These are phyloP conservation scores for Sphaerophoria rueppellii DNA, from an alignment of 2,888 invertebrate genomes.

Conservation along the genomic window DNA sequence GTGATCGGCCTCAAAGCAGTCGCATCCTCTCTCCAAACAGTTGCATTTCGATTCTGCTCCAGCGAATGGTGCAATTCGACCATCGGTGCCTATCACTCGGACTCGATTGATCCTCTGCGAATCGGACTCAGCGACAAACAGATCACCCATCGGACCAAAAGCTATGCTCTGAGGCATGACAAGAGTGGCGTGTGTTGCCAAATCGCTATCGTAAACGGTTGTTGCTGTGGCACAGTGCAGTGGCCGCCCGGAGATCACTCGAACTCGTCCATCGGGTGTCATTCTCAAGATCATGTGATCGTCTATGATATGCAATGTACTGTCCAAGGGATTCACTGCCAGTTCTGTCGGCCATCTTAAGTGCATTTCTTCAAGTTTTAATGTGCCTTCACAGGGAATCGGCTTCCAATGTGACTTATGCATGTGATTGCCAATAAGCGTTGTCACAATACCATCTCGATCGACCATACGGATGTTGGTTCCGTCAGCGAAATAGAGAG, in stretches of 20 bases:
- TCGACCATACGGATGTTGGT: slow-evolving; percentile 97
- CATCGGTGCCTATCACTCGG: slow-evolving; percentile 95
- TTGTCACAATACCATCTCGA: slow-evolving; percentile 94
- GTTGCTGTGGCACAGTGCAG: slow-evolving; percentile 94
- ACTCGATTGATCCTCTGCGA: slow-evolving; percentile 96
- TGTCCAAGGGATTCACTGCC: slow-evolving; percentile 96
- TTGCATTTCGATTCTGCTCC: slow-evolving; percentile 97
- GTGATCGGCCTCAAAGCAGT: slow-evolving; percentile 96
- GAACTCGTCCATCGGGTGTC: slow-evolving; percentile 94
- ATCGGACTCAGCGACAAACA: slow-evolving; percentile 98
- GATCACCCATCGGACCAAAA: slow-evolving; percentile 94
- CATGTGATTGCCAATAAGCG: slow-evolving; percentile 96
- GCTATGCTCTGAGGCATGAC: slow-evolving; percentile 97
- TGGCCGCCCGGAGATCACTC: slow-evolving; percentile 96
- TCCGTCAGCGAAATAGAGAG: slow-evolving; percentile 97
- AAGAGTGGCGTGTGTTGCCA: slow-evolving; percentile 94
- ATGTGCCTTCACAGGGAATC: slow-evolving; percentile 94
- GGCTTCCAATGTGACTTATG: slow-evolving; percentile 97
- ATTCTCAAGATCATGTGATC: slow-evolving; percentile 97
- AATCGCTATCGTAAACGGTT: slow-evolving; percentile 90
- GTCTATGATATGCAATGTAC: slow-evolving; percentile 97
- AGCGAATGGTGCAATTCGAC: slow-evolving; percentile 95
- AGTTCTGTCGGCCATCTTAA: slow-evolving; percentile 98
- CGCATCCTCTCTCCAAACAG: slow-evolving; percentile 94
- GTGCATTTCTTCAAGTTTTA: slow-evolving; percentile 96